phyloP scores from a whole-genome alignment of 92 coral and sea anemone genomes.

The Montipora capitata region DNA sequence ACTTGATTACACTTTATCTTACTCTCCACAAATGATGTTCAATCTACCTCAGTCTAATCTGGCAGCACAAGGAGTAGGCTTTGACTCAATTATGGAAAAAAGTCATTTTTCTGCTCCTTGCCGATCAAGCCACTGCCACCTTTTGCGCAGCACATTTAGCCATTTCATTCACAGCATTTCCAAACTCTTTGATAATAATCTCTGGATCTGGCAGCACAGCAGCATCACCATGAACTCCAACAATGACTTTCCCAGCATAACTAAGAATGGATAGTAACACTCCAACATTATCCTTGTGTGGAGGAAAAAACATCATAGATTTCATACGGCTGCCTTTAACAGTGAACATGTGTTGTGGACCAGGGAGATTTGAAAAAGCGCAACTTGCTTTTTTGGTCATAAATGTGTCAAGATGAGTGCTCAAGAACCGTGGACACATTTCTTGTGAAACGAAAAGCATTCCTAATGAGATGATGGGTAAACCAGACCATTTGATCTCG shows the following conservation, averaged over 20 bases:
- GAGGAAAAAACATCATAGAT: conserved; percentile 87
- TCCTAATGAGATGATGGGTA: neutral
- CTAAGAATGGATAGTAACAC: conserved; percentile 85
- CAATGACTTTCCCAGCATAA: conserved; percentile 83
- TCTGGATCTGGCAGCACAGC: conserved; percentile 83
- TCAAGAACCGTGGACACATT: conserved; percentile 72
- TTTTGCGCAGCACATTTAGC: neutral
- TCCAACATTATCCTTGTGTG: conserved; percentile 87
- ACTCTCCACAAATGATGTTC: too few relatives aligned
- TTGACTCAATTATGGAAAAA: too few relatives aligned
- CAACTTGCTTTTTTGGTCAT: conserved; percentile 77
- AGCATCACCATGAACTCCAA: conserved; percentile 88
- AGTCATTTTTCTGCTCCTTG: too few relatives aligned
- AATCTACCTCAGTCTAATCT: too few relatives aligned
- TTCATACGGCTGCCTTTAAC: conserved; percentile 72
- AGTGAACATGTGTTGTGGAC: conserved; percentile 75
- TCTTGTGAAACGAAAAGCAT: conserved; percentile 68
- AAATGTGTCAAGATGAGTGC: conserved; percentile 50
- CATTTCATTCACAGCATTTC: conserved; percentile 51
- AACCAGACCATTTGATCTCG: neutral
- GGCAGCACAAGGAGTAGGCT: too few relatives aligned
- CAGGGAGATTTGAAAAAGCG: conserved; percentile 96
- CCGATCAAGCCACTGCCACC: too few relatives aligned
- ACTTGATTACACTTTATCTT: too few relatives aligned
- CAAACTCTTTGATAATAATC: conserved; percentile 78